Conservation (phyloP, 2,113 vertebrate species). For the Prunella fulvescens region DNA sequence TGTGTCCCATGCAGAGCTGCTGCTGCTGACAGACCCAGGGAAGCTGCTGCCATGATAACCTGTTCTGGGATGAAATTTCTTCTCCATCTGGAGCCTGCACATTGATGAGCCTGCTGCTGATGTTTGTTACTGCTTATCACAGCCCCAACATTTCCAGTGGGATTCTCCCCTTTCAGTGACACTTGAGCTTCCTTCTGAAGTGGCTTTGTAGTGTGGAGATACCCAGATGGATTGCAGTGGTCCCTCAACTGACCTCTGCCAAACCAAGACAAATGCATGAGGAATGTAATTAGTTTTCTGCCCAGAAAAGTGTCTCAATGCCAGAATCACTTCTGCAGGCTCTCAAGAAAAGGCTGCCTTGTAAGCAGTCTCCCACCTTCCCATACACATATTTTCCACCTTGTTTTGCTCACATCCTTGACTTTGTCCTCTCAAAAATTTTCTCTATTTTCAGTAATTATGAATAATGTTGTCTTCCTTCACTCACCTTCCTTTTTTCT, state of each 20-base stretch:
- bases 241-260: not conserved
- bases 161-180: not conserved
- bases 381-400: not conserved
- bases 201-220: not conserved
- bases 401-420: not conserved
- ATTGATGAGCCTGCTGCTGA: not conserved
- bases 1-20: fast-evolving
- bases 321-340: not conserved
- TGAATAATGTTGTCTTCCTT: not conserved
- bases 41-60: not conserved
- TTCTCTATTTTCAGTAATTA: not conserved
- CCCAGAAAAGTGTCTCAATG: not conserved
- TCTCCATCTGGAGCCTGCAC: not conserved
- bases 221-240: not conserved
- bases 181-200: not conserved
- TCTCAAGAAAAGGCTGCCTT: not conserved
- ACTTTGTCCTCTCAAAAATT: not conserved
- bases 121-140: not conserved
- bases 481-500: not conserved
- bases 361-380: not conserved
- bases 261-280: not conserved
- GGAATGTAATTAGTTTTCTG: not conserved
- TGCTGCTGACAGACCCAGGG: not conserved
- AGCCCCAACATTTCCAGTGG: not conserved
- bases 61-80: not conserved